Evolutionary conservation across 37 sponge, comb jelly and placozoan species (phyloP).

Genomic region (Ephydatia muelleri): DNA sequence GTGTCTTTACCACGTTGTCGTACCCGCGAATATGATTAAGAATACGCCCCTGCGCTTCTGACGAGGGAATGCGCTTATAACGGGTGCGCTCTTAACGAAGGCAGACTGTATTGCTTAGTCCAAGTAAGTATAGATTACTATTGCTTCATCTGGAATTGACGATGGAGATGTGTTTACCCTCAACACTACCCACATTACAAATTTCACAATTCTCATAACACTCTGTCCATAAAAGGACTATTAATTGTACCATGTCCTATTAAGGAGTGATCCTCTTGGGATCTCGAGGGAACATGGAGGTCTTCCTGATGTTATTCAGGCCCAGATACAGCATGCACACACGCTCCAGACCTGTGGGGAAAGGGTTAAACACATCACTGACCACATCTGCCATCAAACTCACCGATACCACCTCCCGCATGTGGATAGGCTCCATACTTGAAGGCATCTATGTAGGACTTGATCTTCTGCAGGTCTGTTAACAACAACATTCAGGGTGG

Average conservation of each 20-base stretch:
- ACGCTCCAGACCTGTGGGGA: constrained; percentile 84
- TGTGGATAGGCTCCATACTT: constrained; percentile 94
- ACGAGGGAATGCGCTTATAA: no score
- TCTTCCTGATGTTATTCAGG: constrained; percentile 97
- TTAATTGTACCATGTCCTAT: no score
- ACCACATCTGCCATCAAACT: background rate
- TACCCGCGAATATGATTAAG: no score
- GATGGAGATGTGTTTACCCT: no score
- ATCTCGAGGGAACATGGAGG: constrained; percentile 98
- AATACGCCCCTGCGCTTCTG: no score
- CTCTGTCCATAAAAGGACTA: background rate
- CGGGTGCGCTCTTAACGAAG: no score
- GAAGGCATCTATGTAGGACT: constrained; percentile 98
- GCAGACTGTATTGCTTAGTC: no score
- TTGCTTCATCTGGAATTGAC: no score
- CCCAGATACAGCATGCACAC: constrained; percentile 98
- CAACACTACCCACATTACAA: no score
- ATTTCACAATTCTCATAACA: background rate
- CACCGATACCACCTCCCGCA: constrained; percentile 98
- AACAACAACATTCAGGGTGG: background rate
- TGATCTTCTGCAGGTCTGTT: constrained; percentile 90
- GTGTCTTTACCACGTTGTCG: no score
- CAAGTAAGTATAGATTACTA: no score
- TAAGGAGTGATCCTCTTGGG: constrained; percentile 96
- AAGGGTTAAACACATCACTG: background rate